Base-by-base conservation (phyloP, 2,113 vertebrate genomes). In the Coptodon bakossiorum region DNA sequence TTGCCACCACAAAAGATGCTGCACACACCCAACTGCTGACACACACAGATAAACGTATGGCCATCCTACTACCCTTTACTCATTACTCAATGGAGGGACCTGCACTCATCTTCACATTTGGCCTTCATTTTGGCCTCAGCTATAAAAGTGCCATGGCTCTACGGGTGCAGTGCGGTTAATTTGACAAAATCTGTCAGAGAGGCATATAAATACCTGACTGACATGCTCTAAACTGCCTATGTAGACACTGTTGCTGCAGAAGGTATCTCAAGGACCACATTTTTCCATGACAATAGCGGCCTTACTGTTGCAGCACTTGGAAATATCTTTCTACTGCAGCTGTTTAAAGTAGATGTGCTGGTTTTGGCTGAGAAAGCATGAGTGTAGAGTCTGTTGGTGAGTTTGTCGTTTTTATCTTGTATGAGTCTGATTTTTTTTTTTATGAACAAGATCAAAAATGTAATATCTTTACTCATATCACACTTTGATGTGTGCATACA, bases 101-200 rank as follows among this genome's bases (percentile, higher is more conserved):
- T 76, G 43, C 22, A 29, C 43, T 48, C 71, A 76, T 31, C 43
- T 76, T 50, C 16, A 13, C 22, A 73, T 48, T 48, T 27, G 68
- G 40, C 40, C 40, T 76, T 48, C 68, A 73, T 48, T 48, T 73
- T 73, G 68, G 43, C 43, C 24, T 76, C 6, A 48, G 4, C 68
- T 17, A 76, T 22, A 43, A 68, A 68, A 40, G 63, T 40, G 19
- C 0, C 63, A 68, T 6, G 36, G 11, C 63, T 68, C 19, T 68
- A 68, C 0, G 11, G 1, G 0, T 40, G 34, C 19, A 9, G 63
- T 5, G 36, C 0, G 10, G 19, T 68, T 68, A 40, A 22, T 40
- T 68, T 40, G 1, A 71, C n/a, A 71, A 71, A 71, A 71, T 43
- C 66, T 71, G 66, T 43, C 66, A 71, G 13, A 71, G 38, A 16